Conservation (phyloP, 1,140 invertebrate genomes). For the Aethina tumida region DNA sequence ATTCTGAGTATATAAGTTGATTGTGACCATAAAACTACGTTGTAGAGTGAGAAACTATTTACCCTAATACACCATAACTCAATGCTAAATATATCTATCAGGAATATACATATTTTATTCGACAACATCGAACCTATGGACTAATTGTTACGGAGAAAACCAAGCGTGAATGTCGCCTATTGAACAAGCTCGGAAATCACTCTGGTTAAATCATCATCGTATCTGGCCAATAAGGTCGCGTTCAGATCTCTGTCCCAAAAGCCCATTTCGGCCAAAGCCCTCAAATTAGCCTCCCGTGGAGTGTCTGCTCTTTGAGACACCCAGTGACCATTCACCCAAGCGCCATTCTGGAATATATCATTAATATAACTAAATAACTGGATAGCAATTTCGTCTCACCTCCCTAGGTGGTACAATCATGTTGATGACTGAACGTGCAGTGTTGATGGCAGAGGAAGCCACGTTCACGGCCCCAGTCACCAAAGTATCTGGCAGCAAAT, state of each 20-base stretch:
- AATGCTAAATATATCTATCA: too few species aligned
- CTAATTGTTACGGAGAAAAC: too few species aligned
- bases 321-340: slow-evolving; percentile 33
- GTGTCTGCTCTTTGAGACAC: slow-evolving; percentile 23
- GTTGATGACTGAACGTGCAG: slow-evolving; percentile 32
- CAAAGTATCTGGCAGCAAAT: slow-evolving; percentile 28
- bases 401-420: slow-evolving; percentile 24
- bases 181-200: slow-evolving; percentile 32
- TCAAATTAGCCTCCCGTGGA: slow-evolving; percentile 23
- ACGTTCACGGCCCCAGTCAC: slow-evolving; percentile 34
- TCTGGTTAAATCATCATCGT: slow-evolving; percentile 30
- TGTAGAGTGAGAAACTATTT: too few species aligned
- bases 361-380: too few species aligned
- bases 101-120: too few species aligned
- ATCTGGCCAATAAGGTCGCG: slow-evolving; percentile 29
- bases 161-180: too few species aligned
- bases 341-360: too few species aligned
- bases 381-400: slow-evolving; percentile 13
- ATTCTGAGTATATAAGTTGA: too few species aligned
- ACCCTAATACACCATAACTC: too few species aligned
- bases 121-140: too few species aligned
- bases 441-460: slow-evolving; percentile 34
- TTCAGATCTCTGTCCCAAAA: slow-evolving; percentile 32
- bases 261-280: slow-evolving; percentile 31
- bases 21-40: too few species aligned